Conservation (phyloP, 2,888 invertebrate genomes). For the Mylabris sibirica region DNA sequence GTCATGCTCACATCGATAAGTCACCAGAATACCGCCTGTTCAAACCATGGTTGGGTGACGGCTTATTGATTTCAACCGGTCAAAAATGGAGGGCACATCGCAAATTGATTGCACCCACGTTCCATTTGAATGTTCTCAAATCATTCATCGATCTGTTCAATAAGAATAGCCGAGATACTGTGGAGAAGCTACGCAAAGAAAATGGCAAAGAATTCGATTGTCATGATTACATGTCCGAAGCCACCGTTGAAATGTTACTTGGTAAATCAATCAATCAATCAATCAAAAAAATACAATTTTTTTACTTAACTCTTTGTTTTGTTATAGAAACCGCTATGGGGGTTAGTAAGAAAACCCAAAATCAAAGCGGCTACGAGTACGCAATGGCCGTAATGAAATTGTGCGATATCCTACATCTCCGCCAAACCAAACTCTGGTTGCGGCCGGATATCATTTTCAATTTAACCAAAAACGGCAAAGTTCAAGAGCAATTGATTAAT, state of each 20-base stretch:
- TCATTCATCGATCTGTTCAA: conserved; percentile 87
- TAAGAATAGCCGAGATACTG: conserved; percentile 78
- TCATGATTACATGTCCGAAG: conserved; percentile 86
- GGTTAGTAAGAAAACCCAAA: conserved; percentile 82
- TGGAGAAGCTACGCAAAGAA: conserved; percentile 76
- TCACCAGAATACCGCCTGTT: conserved; percentile 81
- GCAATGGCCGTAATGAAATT: conserved; percentile 91
- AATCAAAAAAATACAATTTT: not conserved
- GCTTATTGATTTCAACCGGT: conserved; percentile 83
- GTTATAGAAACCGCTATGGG: conserved; percentile 86
- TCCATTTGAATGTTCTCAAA: conserved; percentile 87
- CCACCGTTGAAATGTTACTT: conserved; percentile 79
- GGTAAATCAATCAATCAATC: no score
- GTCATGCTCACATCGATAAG: conserved; percentile 83
- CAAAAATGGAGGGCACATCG: conserved; percentile 87
- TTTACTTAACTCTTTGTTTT: not conserved
- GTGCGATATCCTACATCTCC: conserved; percentile 84
- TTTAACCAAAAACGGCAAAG: conserved; percentile 76
- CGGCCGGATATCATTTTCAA: conserved; percentile 81
- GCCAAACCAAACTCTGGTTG: conserved; percentile 82
- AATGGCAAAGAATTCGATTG: conserved; percentile 77
- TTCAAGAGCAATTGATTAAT: conserved; percentile 76
- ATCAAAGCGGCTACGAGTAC: conserved; percentile 82
- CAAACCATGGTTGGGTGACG: conserved; percentile 85
- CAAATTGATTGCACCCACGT: conserved; percentile 86